Evolutionary conservation across 2,797 vertebrate genomes (phyloP).

Genomic region (Cryptoprocta ferox): DNA sequence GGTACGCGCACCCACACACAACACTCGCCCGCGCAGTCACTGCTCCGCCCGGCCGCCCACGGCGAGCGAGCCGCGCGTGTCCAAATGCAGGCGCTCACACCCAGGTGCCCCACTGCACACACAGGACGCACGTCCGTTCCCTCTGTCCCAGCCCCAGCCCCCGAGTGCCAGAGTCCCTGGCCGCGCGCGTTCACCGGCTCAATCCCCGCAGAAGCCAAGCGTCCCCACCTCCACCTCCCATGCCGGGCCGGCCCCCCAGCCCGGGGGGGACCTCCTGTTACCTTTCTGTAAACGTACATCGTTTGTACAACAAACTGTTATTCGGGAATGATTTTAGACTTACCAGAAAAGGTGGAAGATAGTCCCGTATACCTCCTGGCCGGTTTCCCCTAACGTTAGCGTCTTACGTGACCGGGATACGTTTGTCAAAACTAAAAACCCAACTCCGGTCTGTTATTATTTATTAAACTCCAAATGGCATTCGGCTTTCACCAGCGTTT

Average conservation of each 20-base stretch:
- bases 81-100: neutral
- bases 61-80: accelerated
- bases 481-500: neutral
- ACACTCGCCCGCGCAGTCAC: accelerated
- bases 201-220: accelerated
- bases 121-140: accelerated
- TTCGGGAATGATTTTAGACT: neutral
- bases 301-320: neutral
- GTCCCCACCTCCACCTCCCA: accelerated
- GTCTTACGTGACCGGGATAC: neutral
- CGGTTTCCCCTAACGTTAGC: neutral
- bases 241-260: no score
- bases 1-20: neutral
- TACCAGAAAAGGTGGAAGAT: neutral
- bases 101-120: no score
- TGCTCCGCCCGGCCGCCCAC: neutral
- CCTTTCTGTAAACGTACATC: neutral
- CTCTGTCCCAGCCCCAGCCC: neutral
- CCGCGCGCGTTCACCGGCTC: neutral
- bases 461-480: neutral
- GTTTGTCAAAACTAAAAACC: neutral
- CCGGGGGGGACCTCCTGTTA: neutral
- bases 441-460: neutral
- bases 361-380: neutral
- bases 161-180: neutral